Percentiles rank a stretch among this genome's conserved stretches.
These are phyloP conservation scores for Martes martes DNA, from an alignment of 2,113 vertebrate species.

Conservation along the genomic window DNA sequence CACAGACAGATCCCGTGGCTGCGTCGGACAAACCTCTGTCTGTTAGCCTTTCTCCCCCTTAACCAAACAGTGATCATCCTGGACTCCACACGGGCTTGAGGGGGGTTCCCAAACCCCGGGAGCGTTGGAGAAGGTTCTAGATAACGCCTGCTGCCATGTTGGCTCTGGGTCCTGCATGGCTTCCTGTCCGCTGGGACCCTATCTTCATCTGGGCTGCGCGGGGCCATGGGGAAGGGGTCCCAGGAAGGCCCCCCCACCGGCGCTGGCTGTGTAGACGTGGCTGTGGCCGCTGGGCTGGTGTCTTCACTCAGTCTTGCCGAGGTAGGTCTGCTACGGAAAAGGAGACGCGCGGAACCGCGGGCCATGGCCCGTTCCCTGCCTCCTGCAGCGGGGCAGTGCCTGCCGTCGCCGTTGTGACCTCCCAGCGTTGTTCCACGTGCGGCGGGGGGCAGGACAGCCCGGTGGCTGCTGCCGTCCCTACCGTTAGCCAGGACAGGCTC, in stretches of 20 bases:
- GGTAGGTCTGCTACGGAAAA: not conserved
- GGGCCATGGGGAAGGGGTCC: not conserved
- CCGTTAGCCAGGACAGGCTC: accelerated
- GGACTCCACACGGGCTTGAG: accelerated
- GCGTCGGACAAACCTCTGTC: accelerated
- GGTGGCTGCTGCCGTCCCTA: not conserved
- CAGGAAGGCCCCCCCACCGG: not conserved
- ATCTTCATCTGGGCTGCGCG: accelerated
- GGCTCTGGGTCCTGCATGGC: no score
- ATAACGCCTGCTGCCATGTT: accelerated
- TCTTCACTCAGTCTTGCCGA: not conserved
- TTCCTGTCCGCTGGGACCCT: accelerated
- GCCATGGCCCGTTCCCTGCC: accelerated
- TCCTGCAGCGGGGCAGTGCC: accelerated
- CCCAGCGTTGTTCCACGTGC: not conserved
- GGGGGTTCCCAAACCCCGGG: not conserved
- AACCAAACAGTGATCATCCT: not conserved
- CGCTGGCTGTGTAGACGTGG: not conserved
- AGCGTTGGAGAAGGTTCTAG: not conserved
- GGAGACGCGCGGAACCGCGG: not conserved
- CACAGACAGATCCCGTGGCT: accelerated
- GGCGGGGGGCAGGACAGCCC: not conserved
- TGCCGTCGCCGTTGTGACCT: not conserved
- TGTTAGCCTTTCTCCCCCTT: no score
- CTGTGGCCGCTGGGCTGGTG: accelerated